A percentile compares a stretch with the other conserved stretches of the same genome.
phyloP scores from a whole-genome alignment of 2,888 invertebrate genomes.

The Eupithecia centaureata region DNA sequence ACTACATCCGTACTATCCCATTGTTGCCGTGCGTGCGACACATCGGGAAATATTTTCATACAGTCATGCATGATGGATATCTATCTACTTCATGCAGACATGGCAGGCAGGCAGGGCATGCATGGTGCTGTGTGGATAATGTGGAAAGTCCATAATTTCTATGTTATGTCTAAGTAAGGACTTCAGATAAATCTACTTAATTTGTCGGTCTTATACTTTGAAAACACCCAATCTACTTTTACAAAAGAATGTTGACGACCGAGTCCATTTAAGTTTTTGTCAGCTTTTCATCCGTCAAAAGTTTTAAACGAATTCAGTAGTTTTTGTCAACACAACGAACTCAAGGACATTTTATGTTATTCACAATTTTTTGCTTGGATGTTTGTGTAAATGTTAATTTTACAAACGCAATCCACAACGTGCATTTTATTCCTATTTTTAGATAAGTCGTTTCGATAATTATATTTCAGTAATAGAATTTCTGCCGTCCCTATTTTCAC shows the following conservation, averaged over 20 bases:
- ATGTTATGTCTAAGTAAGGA: neutral
- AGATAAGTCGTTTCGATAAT: constrained; percentile 37
- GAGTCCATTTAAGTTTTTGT: constrained; percentile 9
- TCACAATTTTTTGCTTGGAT: constrained; percentile 17
- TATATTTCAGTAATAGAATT: neutral
- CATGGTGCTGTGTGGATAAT: too few relatives aligned
- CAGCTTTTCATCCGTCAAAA: constrained; percentile 5
- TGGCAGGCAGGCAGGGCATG: too few relatives aligned
- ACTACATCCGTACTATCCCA: neutral
- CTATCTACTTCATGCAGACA: neutral
- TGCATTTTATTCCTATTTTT: constrained; percentile 48
- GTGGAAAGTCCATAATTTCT: too few relatives aligned
- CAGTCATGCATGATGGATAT: neutral
- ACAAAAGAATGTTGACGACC: neutral
- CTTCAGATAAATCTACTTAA: neutral
- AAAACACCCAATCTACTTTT: neutral
- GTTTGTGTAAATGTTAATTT: constrained; percentile 27
- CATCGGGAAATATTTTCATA: neutral
- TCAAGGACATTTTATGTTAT: neutral
- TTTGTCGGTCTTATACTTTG: neutral
- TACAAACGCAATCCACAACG: constrained; percentile 40
- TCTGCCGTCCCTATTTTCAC: neutral
- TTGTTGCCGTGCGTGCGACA: neutral
- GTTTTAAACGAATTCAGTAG: neutral
- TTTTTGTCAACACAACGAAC: constrained; percentile 10